Evolutionary conservation across 2,797 vertebrate species (phyloP).

Genomic region (Karalla daura): DNA sequence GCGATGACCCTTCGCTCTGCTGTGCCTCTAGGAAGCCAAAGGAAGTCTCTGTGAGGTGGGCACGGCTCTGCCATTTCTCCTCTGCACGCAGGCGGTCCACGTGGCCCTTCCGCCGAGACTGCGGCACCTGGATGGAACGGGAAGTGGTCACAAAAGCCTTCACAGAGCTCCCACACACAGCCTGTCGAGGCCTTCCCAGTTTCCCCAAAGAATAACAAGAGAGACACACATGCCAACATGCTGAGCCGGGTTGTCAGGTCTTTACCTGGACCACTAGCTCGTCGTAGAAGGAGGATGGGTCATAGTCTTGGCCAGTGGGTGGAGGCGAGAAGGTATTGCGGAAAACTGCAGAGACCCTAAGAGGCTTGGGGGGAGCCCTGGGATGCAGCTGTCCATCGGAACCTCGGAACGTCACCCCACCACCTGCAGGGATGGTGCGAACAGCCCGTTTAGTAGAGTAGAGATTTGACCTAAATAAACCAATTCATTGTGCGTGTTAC

Average conservation of each 20-base stretch:
- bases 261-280: constrained; percentile 84
- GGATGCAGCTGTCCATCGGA: constrained; percentile 90
- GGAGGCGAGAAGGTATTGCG: constrained; percentile 50
- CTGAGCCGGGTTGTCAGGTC: background rate
- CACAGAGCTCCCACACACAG: background rate
- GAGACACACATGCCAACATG: background rate
- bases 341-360: constrained; percentile 82
- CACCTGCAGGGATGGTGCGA: constrained; percentile 49
- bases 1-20: constrained; percentile 29
- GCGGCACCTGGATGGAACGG: constrained; percentile 63
- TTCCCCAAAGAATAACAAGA: background rate
- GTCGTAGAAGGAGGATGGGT: constrained; percentile 81
- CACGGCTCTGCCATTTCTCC: constrained; percentile 87
- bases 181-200: background rate
- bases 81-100: constrained; percentile 83
- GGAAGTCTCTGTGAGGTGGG: constrained; percentile 84
- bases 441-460: background rate
- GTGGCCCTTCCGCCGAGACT: constrained; percentile 67
- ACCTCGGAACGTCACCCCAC: constrained; percentile 80
- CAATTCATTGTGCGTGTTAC: constrained; percentile 27
- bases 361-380: constrained; percentile 88
- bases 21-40: constrained; percentile 85
- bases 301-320: constrained; percentile 18
- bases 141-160: background rate
- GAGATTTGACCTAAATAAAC: background rate